phyloP scores from a whole-genome alignment of 2,888 invertebrate genomes.

The Matsumyia berberina region DNA sequence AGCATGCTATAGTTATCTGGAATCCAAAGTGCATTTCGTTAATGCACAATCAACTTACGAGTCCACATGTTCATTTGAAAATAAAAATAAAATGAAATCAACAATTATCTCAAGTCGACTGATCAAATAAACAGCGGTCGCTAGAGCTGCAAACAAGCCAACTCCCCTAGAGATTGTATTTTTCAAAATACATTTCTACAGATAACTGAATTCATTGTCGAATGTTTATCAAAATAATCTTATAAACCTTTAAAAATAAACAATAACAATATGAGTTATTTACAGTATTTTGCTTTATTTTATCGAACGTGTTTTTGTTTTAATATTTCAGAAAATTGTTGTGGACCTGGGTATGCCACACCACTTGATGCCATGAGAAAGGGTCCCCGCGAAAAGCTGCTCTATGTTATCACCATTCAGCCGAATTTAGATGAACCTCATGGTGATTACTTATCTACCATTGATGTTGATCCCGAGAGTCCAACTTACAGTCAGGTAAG shows the following conservation, averaged over 20 bases:
- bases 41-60: too few relatives aligned
- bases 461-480: conserved; percentile 96
- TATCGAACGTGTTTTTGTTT: not conserved
- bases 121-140: too few relatives aligned
- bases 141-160: not conserved
- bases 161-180: not conserved
- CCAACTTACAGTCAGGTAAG: conserved; percentile 92
- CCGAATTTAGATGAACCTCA: conserved; percentile 88
- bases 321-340: conserved; percentile 80
- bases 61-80: not conserved
- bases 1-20: too few relatives aligned
- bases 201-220: not conserved
- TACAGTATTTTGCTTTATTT: not conserved
- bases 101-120: not conserved
- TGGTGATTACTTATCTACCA: conserved; percentile 94
- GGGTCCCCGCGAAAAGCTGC: conserved; percentile 92
- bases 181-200: not conserved
- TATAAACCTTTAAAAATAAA: not conserved
- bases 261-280: not conserved
- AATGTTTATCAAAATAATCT: not conserved
- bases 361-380: conserved; percentile 92
- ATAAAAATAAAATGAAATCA: not conserved
- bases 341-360: conserved; percentile 91
- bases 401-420: conserved; percentile 96
- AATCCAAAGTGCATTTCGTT: too few relatives aligned